These are phyloP conservation scores for Coelopa frigida DNA, from an alignment of 1,140 invertebrate species.

Conservation along the genomic window DNA sequence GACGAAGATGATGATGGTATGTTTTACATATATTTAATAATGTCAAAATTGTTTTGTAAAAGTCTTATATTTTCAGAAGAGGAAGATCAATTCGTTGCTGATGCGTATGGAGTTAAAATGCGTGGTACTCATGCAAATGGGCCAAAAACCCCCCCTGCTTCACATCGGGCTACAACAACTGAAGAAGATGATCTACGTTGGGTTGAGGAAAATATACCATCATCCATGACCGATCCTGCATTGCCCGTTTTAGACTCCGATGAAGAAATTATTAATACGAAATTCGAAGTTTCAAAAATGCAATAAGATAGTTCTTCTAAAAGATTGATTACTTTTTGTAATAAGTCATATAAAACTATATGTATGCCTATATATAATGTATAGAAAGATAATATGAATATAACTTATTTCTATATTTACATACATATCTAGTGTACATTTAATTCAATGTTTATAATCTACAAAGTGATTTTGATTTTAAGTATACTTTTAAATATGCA, in stretches of 20 bases:
- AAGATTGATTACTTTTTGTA: too few relatives aligned
- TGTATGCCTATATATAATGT: too few relatives aligned
- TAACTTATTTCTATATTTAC: too few relatives aligned
- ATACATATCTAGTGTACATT: too few relatives aligned
- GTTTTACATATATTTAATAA: not conserved
- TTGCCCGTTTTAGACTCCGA: slow-evolving; percentile 81
- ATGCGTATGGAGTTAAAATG: slow-evolving; percentile 78
- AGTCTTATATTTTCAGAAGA: slow-evolving; percentile 42
- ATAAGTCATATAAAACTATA: too few relatives aligned
- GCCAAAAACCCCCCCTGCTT: slow-evolving; percentile 19
- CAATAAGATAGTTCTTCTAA: too few relatives aligned
- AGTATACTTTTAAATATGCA: too few relatives aligned
- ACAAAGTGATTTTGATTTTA: too few relatives aligned
- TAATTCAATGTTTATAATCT: too few relatives aligned
- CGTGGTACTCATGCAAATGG: slow-evolving; percentile 47
- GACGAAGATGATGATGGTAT: slow-evolving; percentile 64
- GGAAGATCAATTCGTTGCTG: slow-evolving; percentile 74
- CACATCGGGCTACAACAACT: slow-evolving; percentile 45
- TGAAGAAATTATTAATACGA: slow-evolving; percentile 81
- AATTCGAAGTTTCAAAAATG: slow-evolving; percentile 89
- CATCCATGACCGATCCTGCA: slow-evolving; percentile 62
- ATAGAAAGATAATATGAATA: too few relatives aligned
- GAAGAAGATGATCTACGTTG: slow-evolving; percentile 79
- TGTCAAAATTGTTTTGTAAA: not conserved
- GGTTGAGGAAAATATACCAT: slow-evolving; percentile 86